These are phyloP conservation scores for Microtus oregoni DNA, from an alignment of 2,113 vertebrate genomes.

Conservation along the genomic window DNA sequence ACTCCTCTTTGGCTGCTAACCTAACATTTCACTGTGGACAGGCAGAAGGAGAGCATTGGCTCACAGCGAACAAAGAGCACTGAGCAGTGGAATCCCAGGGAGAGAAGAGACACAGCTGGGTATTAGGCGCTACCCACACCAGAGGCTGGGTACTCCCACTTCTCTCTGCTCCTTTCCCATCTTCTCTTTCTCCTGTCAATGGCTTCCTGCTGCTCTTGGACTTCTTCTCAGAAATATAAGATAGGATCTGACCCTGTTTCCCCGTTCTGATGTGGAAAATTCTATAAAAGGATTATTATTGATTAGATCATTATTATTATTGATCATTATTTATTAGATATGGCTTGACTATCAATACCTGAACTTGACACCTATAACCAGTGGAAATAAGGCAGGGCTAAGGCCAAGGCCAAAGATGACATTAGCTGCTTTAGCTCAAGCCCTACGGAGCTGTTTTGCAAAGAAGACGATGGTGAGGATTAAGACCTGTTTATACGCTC, in stretches of 20 bases:
- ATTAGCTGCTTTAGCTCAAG: neutral
- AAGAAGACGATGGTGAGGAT: neutral
- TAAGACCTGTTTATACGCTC: neutral
- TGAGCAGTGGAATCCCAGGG: neutral
- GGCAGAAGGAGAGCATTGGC: neutral
- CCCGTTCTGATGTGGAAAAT: slow-evolving; percentile 3
- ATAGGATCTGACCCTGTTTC: neutral
- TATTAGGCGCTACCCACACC: neutral
- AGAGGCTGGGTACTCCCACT: neutral
- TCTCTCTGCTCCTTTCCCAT: neutral
- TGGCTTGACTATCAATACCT: neutral
- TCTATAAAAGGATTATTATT: neutral
- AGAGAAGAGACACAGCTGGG: neutral
- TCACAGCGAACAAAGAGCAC: neutral
- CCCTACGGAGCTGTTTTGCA: neutral
- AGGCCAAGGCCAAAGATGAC: neutral
- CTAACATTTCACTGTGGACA: neutral
- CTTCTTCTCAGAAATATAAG: neutral
- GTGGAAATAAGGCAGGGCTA: neutral
- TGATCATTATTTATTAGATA: neutral
- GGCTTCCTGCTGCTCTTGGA: neutral
- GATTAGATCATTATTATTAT: too few species aligned
- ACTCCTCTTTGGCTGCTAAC: neutral
- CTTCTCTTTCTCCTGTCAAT: neutral
- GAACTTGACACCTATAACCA: neutral